These are phyloP conservation scores for Taenioides sp. DNA, from an alignment of 2,797 vertebrate species.

Conservation along the genomic window DNA sequence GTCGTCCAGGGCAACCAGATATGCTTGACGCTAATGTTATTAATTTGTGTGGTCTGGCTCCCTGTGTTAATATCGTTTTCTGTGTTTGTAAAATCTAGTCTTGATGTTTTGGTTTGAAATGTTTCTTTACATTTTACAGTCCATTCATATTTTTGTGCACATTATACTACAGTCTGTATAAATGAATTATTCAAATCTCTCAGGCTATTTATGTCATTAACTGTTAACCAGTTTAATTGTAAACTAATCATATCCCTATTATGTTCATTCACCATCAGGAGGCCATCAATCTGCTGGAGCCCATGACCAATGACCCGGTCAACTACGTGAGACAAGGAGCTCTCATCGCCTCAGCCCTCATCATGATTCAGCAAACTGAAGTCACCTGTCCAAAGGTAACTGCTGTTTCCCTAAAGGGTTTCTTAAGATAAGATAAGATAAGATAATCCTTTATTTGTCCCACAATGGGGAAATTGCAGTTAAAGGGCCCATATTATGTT, in stretches of 20 bases:
- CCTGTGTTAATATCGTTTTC: constrained; percentile 53
- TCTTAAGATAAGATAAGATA: too few relatives aligned
- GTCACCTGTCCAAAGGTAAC: constrained; percentile 96
- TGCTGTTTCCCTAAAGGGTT: background rate
- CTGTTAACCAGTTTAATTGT: background rate
- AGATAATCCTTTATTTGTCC: too few relatives aligned
- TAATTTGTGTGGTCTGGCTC: constrained; percentile 66
- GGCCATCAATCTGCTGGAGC: constrained; percentile 97
- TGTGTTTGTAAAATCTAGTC: constrained; percentile 36
- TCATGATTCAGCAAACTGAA: constrained; percentile 98
- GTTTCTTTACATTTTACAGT: background rate
- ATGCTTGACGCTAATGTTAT: constrained; percentile 68
- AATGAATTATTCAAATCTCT: background rate
- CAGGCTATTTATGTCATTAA: background rate
- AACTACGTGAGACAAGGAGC: constrained; percentile 98
- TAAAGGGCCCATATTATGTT: too few relatives aligned
- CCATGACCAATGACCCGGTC: constrained; percentile 98
- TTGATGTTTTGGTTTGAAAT: constrained; percentile 11
- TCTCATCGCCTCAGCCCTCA: constrained; percentile 94
- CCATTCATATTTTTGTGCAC: background rate
- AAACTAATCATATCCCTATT: background rate
- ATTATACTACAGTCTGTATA: background rate
- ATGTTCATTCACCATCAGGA: constrained; percentile 76
- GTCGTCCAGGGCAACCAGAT: constrained; percentile 61
- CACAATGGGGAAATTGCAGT: too few relatives aligned